Evolutionary conservation across 1,140 invertebrate species (phyloP).

Genomic region (Halictus rubicundus): DNA sequence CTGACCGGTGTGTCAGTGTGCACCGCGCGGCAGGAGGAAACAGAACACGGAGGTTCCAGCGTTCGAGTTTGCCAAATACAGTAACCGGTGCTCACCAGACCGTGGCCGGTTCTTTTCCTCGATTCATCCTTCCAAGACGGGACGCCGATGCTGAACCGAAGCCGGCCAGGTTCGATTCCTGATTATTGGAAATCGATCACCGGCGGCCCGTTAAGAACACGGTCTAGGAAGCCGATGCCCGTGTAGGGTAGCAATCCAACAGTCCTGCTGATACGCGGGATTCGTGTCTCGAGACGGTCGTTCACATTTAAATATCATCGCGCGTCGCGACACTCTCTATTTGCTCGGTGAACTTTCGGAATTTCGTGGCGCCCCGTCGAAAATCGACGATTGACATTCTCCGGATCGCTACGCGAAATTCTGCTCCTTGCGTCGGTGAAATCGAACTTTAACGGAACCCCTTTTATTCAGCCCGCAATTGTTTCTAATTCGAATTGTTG

Average conservation of each 20-base stretch:
- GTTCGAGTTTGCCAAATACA: conserved; percentile 47
- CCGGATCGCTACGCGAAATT: neutral
- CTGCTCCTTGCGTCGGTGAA: too few relatives aligned
- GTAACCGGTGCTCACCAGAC: conserved; percentile 40
- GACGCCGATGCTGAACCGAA: neutral
- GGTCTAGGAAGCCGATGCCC: conserved; percentile 48
- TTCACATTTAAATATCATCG: conserved; percentile 69
- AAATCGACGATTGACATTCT: conserved; percentile 26
- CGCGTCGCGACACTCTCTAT: conserved; percentile 24
- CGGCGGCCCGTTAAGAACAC: conserved; percentile 57
- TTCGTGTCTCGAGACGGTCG: conserved; percentile 50
- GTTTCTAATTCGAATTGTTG: too few relatives aligned
- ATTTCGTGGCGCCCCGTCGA: neutral
- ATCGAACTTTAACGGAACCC: too few relatives aligned
- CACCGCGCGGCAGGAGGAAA: neutral
- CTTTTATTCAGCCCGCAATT: too few relatives aligned
- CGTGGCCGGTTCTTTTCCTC: conserved; percentile 45
- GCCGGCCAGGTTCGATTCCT: conserved; percentile 53
- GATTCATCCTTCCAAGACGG: conserved; percentile 43
- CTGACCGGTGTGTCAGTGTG: neutral
- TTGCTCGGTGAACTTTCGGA: conserved; percentile 19
- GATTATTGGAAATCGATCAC: conserved; percentile 71
- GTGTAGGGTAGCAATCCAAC: conserved; percentile 12
- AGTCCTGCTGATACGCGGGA: conserved; percentile 40
- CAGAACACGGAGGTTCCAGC: neutral